phyloP scores from a whole-genome alignment of 2,113 vertebrate genomes.

The Ptilorrhoa leucosticta region DNA sequence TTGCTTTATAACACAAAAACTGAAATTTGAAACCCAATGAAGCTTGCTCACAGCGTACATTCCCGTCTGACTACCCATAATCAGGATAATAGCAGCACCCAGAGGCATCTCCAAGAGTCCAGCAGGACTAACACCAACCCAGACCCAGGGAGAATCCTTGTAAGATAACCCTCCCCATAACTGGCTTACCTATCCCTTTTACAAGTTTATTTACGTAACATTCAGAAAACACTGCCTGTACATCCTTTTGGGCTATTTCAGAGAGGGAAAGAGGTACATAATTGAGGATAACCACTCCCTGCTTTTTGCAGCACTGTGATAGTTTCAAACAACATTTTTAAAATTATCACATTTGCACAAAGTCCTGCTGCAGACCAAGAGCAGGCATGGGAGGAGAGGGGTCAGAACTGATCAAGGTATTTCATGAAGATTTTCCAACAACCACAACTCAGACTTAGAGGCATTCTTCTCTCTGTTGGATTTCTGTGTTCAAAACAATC shows the following conservation, averaged over 20 bases:
- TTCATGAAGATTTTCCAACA: not conserved
- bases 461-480: not conserved
- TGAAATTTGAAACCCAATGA: not conserved
- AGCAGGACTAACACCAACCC: not conserved
- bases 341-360: not conserved
- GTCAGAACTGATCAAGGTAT: not conserved
- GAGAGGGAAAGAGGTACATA: not conserved
- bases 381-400: accelerated
- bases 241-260: not conserved
- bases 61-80: not conserved
- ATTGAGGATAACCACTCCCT: not conserved
- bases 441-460: not conserved
- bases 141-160: not conserved
- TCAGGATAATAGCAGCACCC: not conserved
- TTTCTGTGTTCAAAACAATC: not conserved
- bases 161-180: not conserved
- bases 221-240: not conserved
- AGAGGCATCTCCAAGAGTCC: not conserved
- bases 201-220: not conserved
- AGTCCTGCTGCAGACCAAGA: not conserved
- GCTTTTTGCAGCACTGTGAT: not conserved
- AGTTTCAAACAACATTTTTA: not conserved
- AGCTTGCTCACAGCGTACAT: not conserved
- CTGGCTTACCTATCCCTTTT: not conserved
- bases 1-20: not conserved